Percentiles rank a stretch among this genome's conserved stretches.
Conservation (phyloP, 1,140 invertebrate species). For the Parasteatoda tepidariorum region DNA sequence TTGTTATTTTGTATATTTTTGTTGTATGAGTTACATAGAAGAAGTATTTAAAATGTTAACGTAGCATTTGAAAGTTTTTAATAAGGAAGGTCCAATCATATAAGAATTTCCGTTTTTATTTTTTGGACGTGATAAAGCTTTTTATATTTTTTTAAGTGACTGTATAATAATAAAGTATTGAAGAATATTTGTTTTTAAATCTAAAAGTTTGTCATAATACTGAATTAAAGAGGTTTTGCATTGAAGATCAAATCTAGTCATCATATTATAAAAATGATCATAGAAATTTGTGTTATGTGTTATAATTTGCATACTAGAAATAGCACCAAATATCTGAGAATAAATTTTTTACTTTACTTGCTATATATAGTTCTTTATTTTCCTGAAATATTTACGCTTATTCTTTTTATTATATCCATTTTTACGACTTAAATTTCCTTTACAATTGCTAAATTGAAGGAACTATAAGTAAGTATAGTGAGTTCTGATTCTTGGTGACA, state of each 20-base stretch:
- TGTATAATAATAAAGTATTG: slow-evolving; percentile 3
- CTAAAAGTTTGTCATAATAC: background rate
- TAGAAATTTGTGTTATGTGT: slow-evolving; percentile 49
- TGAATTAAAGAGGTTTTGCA: background rate
- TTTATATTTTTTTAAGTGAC: background rate
- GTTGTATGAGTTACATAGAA: too few species aligned
- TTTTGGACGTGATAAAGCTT: background rate
- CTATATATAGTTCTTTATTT: slow-evolving; percentile 31
- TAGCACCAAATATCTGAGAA: slow-evolving; percentile 50
- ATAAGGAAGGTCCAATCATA: too few species aligned
- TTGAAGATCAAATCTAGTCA: slow-evolving; percentile 58
- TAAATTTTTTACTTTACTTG: slow-evolving; percentile 49
- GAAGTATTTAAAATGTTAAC: too few species aligned
- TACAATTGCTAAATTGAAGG: too few species aligned
- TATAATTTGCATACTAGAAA: slow-evolving; percentile 46
- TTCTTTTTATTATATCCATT: too few species aligned
- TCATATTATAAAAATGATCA: slow-evolving; percentile 41
- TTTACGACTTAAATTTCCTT: too few species aligned
- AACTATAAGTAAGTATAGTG: too few species aligned
- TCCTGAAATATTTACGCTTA: too few species aligned
- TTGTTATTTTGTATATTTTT: too few species aligned
- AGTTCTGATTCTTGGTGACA: too few species aligned
- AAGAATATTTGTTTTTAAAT: slow-evolving; percentile 14
- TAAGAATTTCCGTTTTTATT: too few species aligned
- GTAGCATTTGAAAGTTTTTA: too few species aligned